A percentile compares a stretch with the other conserved stretches of the same genome.
phyloP scores from a whole-genome alignment of 2,113 vertebrate species.

The Dolichallabes microphthalmus region DNA sequence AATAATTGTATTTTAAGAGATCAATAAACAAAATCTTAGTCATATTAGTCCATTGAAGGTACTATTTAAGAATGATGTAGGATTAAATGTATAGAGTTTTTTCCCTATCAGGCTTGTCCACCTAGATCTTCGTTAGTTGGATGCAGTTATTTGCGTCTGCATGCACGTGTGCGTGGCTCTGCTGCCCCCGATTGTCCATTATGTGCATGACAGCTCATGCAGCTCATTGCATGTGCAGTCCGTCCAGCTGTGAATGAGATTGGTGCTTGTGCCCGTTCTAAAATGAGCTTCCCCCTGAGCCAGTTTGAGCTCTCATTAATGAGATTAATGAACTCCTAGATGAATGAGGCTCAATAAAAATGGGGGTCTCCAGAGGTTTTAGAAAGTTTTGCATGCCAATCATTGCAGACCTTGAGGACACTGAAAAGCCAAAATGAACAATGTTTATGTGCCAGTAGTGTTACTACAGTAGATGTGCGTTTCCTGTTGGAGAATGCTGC shows the following conservation, averaged over 20 bases:
- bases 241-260: constrained; percentile 37
- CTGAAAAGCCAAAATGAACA: neutral
- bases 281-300: constrained; percentile 45
- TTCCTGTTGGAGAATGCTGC: neutral
- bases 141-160: neutral
- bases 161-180: constrained; percentile 52
- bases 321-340: constrained; percentile 47
- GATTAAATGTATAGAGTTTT: neutral
- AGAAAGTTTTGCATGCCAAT: neutral
- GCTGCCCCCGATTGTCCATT: constrained; percentile 63
- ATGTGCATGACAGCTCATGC: constrained; percentile 36
- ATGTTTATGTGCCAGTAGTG: no score
- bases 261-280: constrained; percentile 46
- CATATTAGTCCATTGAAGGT: neutral
- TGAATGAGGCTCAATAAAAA: constrained; percentile 21
- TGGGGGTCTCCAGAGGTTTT: neutral
- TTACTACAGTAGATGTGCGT: neutral
- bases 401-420: neutral
- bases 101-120: neutral
- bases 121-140: neutral
- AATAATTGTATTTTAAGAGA: neutral
- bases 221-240: neutral
- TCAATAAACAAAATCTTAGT: neutral
- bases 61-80: neutral
- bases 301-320: constrained; percentile 52